These are phyloP conservation scores for Desoria tigrina DNA, from an alignment of 2,888 invertebrate species.

Conservation along the genomic window DNA sequence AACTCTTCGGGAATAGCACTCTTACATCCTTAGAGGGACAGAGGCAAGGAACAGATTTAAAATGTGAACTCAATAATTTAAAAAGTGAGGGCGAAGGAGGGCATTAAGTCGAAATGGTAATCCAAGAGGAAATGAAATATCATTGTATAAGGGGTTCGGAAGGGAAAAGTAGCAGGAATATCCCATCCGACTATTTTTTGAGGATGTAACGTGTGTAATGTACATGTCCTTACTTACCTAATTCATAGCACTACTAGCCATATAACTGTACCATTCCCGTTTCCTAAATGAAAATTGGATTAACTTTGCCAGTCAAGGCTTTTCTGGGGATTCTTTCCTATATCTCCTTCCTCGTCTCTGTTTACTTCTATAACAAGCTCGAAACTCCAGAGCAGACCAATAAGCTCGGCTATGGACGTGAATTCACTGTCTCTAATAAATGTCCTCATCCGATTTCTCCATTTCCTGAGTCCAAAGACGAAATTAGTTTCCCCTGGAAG, in stretches of 20 bases:
- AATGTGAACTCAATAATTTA: constrained; percentile 15
- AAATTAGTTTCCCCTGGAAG: no score
- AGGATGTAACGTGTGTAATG: background rate
- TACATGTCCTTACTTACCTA: no score
- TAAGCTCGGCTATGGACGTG: no score
- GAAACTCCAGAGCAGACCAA: no score
- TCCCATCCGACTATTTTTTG: no score
- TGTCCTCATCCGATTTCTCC: no score
- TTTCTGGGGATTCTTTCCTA: constrained; percentile 23
- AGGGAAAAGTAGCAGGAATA: background rate
- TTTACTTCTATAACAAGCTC: no score
- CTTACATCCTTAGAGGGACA: constrained; percentile 14
- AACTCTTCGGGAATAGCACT: constrained; percentile 20
- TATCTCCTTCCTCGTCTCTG: constrained; percentile 18
- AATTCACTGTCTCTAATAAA: no score
- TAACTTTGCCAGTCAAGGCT: constrained; percentile 20
- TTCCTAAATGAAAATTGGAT: constrained; percentile 26
- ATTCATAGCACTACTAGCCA: background rate
- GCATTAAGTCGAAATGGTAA: constrained; percentile 31
- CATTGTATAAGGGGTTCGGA: constrained; percentile 1
- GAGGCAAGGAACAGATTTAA: constrained; percentile 18
- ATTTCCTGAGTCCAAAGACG: no score
- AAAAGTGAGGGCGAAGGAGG: constrained; percentile 12
- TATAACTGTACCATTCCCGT: background rate
- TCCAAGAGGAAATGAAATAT: constrained; percentile 33